Conservation (phyloP, 2,888 invertebrate genomes). For the Ectobius pallidus region DNA sequence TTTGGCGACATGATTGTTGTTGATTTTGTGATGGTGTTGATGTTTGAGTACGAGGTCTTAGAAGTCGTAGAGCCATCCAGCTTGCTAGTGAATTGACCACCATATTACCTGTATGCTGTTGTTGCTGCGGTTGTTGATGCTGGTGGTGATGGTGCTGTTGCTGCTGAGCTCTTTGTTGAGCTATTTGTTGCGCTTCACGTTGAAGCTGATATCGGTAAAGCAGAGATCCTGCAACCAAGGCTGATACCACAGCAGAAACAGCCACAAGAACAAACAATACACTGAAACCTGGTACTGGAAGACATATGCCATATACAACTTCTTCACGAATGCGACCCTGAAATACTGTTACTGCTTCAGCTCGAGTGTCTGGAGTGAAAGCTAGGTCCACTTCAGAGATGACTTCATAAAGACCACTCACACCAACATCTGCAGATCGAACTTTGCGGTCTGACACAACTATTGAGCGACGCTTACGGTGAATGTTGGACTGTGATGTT, state of each 20-base stretch:
- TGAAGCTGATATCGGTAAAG: conserved; percentile 80
- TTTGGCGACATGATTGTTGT: not conserved
- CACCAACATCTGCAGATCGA: conserved; percentile 86
- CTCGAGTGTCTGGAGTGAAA: conserved; percentile 81
- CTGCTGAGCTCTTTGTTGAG: conserved; percentile 22
- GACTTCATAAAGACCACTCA: conserved; percentile 87
- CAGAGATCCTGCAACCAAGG: conserved; percentile 82
- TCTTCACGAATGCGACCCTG: conserved; percentile 88
- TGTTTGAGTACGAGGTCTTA: conserved; percentile 56
- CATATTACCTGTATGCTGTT: conserved; percentile 52
- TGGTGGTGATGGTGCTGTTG: conserved; percentile 47
- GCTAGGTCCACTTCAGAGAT: conserved; percentile 91
- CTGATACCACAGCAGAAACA: conserved; percentile 85
- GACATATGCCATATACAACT: conserved; percentile 89
- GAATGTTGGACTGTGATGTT: conserved; percentile 45
- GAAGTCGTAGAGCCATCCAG: conserved; percentile 73
- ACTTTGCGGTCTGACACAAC: conserved; percentile 73
- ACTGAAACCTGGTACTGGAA: conserved; percentile 89
- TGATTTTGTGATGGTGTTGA: conserved; percentile 18
- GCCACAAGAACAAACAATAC: conserved; percentile 87
- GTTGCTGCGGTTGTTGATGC: conserved; percentile 50
- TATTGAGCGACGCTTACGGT: conserved; percentile 67
- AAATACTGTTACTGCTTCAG: conserved; percentile 85
- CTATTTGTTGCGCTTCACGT: conserved; percentile 61
- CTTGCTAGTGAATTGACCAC: conserved; percentile 69